Conservation (phyloP, 2,888 invertebrate species). For the Muschampia staudingeri region DNA sequence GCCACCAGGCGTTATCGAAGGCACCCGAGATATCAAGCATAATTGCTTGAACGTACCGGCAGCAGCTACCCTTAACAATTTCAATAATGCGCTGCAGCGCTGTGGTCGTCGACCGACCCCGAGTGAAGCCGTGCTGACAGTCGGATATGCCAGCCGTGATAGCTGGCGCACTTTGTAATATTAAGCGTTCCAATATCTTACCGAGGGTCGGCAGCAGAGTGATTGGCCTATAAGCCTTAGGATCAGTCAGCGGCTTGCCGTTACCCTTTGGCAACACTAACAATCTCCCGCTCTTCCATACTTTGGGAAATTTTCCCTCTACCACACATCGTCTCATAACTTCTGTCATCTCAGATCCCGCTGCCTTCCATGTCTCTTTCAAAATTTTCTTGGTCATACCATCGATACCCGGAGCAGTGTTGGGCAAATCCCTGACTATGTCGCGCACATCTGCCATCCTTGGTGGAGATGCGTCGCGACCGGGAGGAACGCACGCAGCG, state of each 20-base stretch:
- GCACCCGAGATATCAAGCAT: background rate
- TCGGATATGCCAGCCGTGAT: background rate
- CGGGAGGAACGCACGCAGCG: constrained; percentile 63
- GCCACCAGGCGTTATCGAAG: constrained; percentile 21
- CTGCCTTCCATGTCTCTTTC: background rate
- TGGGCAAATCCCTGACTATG: constrained; percentile 64
- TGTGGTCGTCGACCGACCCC: constrained; percentile 1
- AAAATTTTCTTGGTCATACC: background rate
- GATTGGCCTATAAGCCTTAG: constrained; percentile 55
- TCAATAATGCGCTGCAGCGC: background rate
- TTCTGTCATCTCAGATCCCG: background rate
- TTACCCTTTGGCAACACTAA: background rate
- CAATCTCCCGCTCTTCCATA: constrained; percentile 48
- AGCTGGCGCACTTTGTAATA: background rate
- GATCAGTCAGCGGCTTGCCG: background rate
- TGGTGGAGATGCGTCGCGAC: constrained; percentile 55
- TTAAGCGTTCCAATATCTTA: background rate
- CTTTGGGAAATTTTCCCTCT: constrained; percentile 67
- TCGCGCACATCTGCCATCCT: constrained; percentile 21
- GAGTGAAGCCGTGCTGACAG: background rate
- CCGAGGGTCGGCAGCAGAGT: background rate
- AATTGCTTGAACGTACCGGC: background rate
- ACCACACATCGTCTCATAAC: constrained; percentile 55
- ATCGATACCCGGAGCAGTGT: constrained; percentile 68
- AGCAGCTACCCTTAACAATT: background rate